These are phyloP conservation scores for Thereuonema tuberculata DNA, from an alignment of 1,140 invertebrate species.

Conservation along the genomic window DNA sequence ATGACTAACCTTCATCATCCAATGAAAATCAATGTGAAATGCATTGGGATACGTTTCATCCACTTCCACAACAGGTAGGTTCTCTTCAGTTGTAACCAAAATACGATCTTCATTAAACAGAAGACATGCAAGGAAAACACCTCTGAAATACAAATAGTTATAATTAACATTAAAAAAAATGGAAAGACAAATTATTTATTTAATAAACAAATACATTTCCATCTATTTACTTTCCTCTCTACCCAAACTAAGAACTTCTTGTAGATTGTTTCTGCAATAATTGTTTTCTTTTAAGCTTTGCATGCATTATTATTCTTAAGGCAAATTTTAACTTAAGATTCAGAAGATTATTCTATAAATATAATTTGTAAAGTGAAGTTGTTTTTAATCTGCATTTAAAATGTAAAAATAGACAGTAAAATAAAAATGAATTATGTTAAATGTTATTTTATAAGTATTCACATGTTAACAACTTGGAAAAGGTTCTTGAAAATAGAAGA, in stretches of 20 bases:
- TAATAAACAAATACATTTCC: neutral
- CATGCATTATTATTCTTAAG: too few relatives aligned
- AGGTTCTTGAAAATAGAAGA: too few relatives aligned
- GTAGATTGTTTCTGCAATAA: neutral
- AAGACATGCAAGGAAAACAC: constrained; percentile 80
- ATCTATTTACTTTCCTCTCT: constrained; percentile 13
- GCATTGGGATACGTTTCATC: constrained; percentile 88
- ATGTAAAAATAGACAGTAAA: too few relatives aligned
- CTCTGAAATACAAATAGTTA: constrained; percentile 42
- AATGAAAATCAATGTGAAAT: constrained; percentile 85
- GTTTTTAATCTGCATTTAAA: too few relatives aligned
- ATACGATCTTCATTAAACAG: constrained; percentile 90
- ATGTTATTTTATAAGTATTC: too few relatives aligned
- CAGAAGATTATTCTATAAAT: too few relatives aligned
- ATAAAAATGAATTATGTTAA: too few relatives aligned
- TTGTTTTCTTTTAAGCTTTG: too few relatives aligned
- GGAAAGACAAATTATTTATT: neutral
- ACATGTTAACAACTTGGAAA: too few relatives aligned
- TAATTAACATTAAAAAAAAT: constrained; percentile 7
- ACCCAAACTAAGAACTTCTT: neutral
- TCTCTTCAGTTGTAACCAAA: constrained; percentile 89
- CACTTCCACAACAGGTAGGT: constrained; percentile 87
- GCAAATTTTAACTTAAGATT: too few relatives aligned
- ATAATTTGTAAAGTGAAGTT: too few relatives aligned
- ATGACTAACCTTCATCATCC: constrained; percentile 92